Evolutionary conservation across 2,888 invertebrate species (phyloP).

Genomic region (Cecidostiba fungosa): DNA sequence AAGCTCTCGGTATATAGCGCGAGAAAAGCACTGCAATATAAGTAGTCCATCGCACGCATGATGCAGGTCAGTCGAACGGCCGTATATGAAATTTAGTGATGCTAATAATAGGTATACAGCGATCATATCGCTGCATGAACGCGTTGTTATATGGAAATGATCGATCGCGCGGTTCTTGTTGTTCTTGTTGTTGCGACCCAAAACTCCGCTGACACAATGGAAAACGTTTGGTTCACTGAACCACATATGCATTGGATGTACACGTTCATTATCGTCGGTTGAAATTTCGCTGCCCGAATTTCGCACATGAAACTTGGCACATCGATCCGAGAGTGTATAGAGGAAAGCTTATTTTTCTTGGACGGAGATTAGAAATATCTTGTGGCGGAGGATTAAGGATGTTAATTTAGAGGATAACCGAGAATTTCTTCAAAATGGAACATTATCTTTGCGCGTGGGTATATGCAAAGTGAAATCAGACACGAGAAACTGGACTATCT

Average conservation of each 20-base stretch:
- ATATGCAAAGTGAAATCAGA: neutral
- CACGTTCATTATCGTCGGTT: neutral
- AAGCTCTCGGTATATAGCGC: neutral
- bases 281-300: neutral
- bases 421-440: neutral
- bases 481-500: constrained; percentile 7
- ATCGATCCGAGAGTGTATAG: constrained; percentile 2
- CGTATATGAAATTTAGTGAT: neutral
- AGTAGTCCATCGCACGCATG: neutral
- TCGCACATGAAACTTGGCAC: neutral
- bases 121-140: constrained; percentile 10
- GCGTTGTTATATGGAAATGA: constrained; percentile 4
- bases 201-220: neutral
- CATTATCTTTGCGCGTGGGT: neutral
- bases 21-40: neutral
- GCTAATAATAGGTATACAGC: constrained; percentile 22
- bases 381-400: neutral
- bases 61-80: constrained; percentile 9
- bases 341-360: neutral
- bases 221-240: neutral
- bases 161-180: neutral
- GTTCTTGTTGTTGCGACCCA: neutral
- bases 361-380: neutral
- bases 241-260: neutral
- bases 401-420: neutral